phyloP scores from a whole-genome alignment of 2,888 invertebrate genomes.

The Nemapogon koenigi region DNA sequence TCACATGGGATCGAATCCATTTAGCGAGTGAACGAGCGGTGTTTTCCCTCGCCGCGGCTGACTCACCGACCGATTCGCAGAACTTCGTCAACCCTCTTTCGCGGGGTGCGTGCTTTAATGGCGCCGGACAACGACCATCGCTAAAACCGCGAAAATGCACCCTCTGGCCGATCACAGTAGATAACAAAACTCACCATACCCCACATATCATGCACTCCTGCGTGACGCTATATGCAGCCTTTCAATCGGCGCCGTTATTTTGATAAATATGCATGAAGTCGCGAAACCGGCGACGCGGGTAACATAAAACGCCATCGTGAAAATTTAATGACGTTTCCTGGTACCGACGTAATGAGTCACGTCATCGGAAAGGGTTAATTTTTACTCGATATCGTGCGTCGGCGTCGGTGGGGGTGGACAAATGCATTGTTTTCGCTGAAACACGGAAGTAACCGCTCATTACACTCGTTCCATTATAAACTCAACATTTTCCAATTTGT shows the following conservation, averaged over 20 bases:
- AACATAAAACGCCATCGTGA: constrained; percentile 60
- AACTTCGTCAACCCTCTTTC: constrained; percentile 44
- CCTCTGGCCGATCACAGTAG: constrained; percentile 19
- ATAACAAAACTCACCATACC: constrained; percentile 50
- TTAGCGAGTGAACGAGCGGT: constrained; percentile 21
- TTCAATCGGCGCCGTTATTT: constrained; percentile 63
- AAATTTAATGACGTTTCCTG: constrained; percentile 63
- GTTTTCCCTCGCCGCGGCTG: constrained; percentile 37
- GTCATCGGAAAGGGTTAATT: constrained; percentile 56
- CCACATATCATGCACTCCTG: constrained; percentile 18
- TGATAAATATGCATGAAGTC: constrained; percentile 63
- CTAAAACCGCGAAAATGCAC: constrained; percentile 31
- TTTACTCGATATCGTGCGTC: constrained; percentile 50
- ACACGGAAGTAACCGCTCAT: too few species aligned
- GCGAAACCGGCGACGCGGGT: constrained; percentile 50
- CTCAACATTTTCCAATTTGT: too few species aligned
- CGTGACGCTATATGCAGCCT: constrained; percentile 55
- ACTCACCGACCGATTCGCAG: constrained; percentile 51
- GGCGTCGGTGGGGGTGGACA: too few species aligned
- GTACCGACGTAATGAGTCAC: constrained; percentile 58
- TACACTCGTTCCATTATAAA: too few species aligned
- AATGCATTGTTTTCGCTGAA: too few species aligned
- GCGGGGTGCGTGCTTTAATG: constrained; percentile 53
- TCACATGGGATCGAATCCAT: constrained; percentile 24
- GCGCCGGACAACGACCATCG: constrained; percentile 44